These are phyloP conservation scores for Petroica traversi DNA, from an alignment of 2,113 vertebrate genomes.

Conservation along the genomic window DNA sequence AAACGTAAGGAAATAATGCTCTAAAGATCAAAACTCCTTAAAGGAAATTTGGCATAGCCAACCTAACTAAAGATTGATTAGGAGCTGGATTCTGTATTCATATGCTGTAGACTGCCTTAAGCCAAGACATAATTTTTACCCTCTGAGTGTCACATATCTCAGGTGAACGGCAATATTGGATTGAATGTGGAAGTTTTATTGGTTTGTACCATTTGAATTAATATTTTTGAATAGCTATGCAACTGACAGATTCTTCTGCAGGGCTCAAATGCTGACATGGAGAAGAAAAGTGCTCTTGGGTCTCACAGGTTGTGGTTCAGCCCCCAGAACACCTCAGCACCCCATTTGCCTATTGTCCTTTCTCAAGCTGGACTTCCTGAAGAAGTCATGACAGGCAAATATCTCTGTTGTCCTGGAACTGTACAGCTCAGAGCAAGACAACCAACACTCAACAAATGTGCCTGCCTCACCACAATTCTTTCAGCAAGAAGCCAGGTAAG, in stretches of 20 bases:
- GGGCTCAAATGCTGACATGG: neutral
- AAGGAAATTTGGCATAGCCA: neutral
- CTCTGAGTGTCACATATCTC: neutral
- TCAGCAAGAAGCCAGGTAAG: neutral
- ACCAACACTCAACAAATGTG: neutral
- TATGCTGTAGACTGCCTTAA: neutral
- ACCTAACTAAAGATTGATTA: neutral
- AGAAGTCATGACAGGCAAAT: neutral
- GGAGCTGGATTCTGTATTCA: neutral
- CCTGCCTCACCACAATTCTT: neutral
- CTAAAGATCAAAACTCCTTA: neutral
- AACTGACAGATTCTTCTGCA: neutral
- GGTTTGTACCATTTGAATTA: neutral
- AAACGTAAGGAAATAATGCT: neutral
- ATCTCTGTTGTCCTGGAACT: rapidly evolving
- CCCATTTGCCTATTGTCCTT: neutral
- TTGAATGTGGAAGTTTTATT: neutral
- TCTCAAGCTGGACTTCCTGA: neutral
- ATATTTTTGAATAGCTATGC: neutral
- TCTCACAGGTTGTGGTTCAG: neutral
- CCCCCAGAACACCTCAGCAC: neutral
- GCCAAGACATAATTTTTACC: rapidly evolving
- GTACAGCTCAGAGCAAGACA: neutral
- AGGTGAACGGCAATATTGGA: neutral
- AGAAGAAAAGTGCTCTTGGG: neutral